These are phyloP conservation scores for Cryptocephalus moraei DNA, from an alignment of 2,888 invertebrate species.

Conservation along the genomic window DNA sequence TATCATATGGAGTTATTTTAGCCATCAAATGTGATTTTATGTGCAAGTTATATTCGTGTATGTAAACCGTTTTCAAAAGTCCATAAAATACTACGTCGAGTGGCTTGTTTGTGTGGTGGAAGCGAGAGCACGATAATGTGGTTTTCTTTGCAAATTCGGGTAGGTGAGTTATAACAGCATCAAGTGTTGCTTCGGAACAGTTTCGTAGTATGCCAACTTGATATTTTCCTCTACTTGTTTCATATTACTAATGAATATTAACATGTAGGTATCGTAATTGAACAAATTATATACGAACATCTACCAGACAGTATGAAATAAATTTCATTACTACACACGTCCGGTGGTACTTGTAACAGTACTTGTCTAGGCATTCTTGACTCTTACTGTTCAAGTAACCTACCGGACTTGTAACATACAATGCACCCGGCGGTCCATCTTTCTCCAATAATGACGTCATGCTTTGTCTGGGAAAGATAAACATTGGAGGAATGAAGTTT, in stretches of 20 bases:
- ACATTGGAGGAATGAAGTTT: conserved; percentile 36
- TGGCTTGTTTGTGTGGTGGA: conserved; percentile 10
- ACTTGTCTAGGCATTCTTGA: conserved; percentile 28
- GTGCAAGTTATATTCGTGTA: conserved; percentile 7
- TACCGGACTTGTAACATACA: conserved; percentile 22
- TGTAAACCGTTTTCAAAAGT: conserved; percentile 5
- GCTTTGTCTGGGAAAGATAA: conserved; percentile 36
- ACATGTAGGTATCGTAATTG: no score
- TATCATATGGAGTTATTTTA: conserved; percentile 10
- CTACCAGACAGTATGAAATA: no score
- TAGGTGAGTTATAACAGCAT: conserved; percentile 23
- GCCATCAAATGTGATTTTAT: conserved; percentile 6
- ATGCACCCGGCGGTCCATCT: conserved; percentile 20
- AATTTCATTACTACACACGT: no score
- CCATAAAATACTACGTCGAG: conserved; percentile 12
- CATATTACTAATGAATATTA: no score
- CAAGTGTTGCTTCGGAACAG: conserved; percentile 20
- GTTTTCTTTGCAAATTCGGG: conserved; percentile 13
- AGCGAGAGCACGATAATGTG: conserved; percentile 7
- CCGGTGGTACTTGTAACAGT: no score
- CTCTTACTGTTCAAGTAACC: no score
- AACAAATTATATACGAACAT: no score
- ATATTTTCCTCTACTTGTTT: no score
- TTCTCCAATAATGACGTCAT: conserved; percentile 29
- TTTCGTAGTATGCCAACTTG: conserved; percentile 16